phyloP scores from a whole-genome alignment of 2,888 invertebrate genomes.

The Erannis defoliaria region DNA sequence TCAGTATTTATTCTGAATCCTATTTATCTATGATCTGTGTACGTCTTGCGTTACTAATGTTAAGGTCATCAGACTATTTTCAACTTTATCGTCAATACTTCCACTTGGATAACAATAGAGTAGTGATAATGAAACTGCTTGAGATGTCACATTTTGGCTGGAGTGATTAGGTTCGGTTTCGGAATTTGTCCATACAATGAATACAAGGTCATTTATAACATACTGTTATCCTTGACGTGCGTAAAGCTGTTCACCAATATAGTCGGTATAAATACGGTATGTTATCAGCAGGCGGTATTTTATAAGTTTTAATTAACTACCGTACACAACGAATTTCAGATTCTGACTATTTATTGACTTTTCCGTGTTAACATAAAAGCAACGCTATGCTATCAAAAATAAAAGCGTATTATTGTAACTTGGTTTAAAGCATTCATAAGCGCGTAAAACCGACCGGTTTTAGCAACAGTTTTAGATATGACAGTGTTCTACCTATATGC shows the following conservation, averaged over 20 bases:
- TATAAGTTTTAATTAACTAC: too few species aligned
- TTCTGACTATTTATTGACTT: too few species aligned
- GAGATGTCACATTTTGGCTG: conserved; percentile 11
- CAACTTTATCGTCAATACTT: conserved; percentile 12
- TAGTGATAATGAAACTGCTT: conserved; percentile 19
- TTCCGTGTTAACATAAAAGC: too few species aligned
- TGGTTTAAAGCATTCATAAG: too few species aligned
- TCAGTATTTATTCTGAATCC: neutral
- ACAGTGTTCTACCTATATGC: too few species aligned
- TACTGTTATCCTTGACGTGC: neutral
- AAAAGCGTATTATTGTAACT: too few species aligned
- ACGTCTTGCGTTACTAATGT: conserved; percentile 3
- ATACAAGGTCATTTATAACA: conserved; percentile 16
- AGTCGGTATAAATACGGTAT: too few species aligned
- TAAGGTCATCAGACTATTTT: conserved; percentile 9
- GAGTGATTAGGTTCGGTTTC: conserved; percentile 16
- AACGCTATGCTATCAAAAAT: too few species aligned
- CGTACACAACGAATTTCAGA: too few species aligned
- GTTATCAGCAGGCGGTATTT: too few species aligned
- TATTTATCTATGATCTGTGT: conserved; percentile 7
- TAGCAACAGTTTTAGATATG: too few species aligned
- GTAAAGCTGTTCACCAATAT: neutral
- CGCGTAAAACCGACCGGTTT: too few species aligned
- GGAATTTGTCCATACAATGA: conserved; percentile 5
- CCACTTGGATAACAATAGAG: conserved; percentile 13